These are phyloP conservation scores for Trypoxylus dichotomus DNA, from an alignment of 1,140 invertebrate species.

Conservation along the genomic window DNA sequence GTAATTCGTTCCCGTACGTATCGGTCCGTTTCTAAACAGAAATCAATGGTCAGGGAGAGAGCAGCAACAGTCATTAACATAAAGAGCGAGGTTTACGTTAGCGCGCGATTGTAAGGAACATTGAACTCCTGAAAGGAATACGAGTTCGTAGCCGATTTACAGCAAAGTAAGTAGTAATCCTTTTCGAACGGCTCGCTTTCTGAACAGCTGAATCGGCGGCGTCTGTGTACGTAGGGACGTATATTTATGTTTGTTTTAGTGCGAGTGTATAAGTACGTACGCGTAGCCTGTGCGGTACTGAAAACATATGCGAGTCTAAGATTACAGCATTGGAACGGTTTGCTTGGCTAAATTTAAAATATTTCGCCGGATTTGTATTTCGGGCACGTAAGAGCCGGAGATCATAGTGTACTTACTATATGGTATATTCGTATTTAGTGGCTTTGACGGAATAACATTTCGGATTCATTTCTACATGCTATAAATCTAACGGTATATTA, in stretches of 20 bases:
- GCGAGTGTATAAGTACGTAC: background rate
- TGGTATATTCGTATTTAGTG: background rate
- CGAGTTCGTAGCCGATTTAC: background rate
- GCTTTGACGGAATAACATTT: background rate
- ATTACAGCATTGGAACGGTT: background rate
- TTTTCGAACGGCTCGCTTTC: background rate
- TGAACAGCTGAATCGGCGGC: background rate
- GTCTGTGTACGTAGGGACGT: background rate
- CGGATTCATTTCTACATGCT: background rate
- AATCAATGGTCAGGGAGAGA: background rate
- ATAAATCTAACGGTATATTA: too few relatives aligned
- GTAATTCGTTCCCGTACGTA: background rate
- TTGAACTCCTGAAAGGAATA: slow-evolving; percentile 6
- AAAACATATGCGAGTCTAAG: background rate
- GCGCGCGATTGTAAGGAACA: background rate
- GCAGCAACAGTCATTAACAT: background rate
- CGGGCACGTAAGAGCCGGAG: background rate
- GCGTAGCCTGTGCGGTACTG: background rate
- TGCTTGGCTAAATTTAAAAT: background rate
- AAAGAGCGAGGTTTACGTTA: background rate
- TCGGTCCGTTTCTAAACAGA: background rate
- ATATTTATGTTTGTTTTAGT: background rate
- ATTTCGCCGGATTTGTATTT: background rate
- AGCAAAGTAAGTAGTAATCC: background rate
- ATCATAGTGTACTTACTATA: background rate